Percentiles rank a stretch among this genome's conserved stretches.
Evolutionary conservation across 64 coral and sea anemone genomes (phyloP).

Genomic region (Actinia tenebrosa): DNA sequence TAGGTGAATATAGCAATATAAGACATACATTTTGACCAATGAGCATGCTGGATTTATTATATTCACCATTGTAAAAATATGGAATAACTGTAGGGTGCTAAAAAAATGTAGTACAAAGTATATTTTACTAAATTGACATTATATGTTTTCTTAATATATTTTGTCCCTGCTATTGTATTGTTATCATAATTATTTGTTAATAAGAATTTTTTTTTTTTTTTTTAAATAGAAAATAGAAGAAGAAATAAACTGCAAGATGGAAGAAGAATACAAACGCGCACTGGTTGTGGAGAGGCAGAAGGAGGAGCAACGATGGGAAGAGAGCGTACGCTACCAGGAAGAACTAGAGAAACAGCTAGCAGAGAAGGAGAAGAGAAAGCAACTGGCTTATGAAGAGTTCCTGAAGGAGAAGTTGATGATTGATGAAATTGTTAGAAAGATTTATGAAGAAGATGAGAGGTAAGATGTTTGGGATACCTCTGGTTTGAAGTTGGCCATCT

Average conservation of each 20-base stretch:
- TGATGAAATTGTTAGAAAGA: constrained; percentile 99
- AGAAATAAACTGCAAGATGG: constrained; percentile 76
- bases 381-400: constrained; percentile 94
- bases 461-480: neutral
- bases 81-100: no score
- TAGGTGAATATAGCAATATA: no score
- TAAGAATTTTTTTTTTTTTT: no score
- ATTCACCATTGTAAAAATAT: no score
- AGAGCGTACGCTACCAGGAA: constrained; percentile 88
- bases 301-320: constrained; percentile 80
- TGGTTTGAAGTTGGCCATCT: constrained; percentile 2
- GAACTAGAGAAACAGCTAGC: constrained; percentile 80
- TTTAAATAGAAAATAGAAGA: constrained; percentile 52
- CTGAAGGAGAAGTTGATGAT: constrained; percentile 99
- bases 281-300: constrained; percentile 77
- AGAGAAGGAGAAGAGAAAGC: constrained; percentile 87
- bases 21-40: no score
- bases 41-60: no score
- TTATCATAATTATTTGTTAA: no score
- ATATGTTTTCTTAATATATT: no score
- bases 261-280: constrained; percentile 71
- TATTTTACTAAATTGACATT: no score
- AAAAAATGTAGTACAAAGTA: no score
- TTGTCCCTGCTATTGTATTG: no score
- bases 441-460: constrained; percentile 99